Base-by-base conservation (phyloP, 2,888 invertebrate genomes). In the Eupithecia inturbata region DNA sequence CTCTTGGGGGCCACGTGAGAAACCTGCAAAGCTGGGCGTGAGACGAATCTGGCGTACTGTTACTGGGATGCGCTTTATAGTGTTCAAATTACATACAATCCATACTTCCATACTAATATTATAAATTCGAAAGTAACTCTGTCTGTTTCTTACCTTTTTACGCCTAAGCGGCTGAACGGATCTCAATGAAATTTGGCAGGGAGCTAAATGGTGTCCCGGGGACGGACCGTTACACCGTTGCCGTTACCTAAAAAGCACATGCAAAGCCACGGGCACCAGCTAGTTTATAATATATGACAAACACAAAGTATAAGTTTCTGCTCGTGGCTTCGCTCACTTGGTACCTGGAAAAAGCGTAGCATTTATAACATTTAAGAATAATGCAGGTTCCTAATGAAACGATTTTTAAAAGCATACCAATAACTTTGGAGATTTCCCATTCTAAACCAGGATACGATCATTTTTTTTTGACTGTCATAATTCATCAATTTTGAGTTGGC, bases 1-100 rank as follows among this genome's bases (percentile, higher is more conserved):
- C 64, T 22, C 22, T 39, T 16, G 62, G 64, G 36, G 22, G 33
- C 33, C 64, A 64, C 39, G 64, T 64, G 39, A 64, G n/a, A 10
- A n/a, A 64, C 64, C n/a, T 64, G 64, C 64, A 39, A 64, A 64
- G 22, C 64, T 64, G 63, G 36, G 63, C 39, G 22, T 64, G n/a
- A 64, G 33, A 39, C 22, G 39, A 64, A 39, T 36, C 39, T 53
- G 53, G 9, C 9, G n/a, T 53, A 53, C 22, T 53, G 22, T 53
- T 53, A 22, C 22, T 53, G 22, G 53, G 53, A 22, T 53, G 22
- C 10, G 22, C 22, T 53, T 53, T 2, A n/a, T n/a, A n/a, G n/a
- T 53, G 53, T 3, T 53, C 9, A 10, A 53, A 53, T 53, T 53
- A 22, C 7, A 53, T 1, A 7, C 22, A 10, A 53, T n/a, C n/a